Conservation (phyloP, 2,113 vertebrate genomes). For the Paramisgurnus dabryanus region DNA sequence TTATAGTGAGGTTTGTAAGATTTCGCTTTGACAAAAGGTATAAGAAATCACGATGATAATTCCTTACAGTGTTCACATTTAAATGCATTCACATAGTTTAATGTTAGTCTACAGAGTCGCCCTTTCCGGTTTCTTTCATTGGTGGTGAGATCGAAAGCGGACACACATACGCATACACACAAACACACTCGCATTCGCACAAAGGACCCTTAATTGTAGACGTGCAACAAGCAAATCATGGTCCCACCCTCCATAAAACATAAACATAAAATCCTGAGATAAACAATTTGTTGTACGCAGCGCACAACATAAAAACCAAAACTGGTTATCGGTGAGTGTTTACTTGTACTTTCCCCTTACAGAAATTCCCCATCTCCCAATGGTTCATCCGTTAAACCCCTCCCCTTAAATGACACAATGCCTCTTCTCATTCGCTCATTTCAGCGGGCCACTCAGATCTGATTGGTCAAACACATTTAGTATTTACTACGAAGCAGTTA, state of each 20-base stretch:
- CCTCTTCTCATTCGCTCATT: slow-evolving; percentile 2
- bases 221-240: neutral
- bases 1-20: neutral
- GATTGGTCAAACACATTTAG: neutral
- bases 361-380: slow-evolving; percentile 36
- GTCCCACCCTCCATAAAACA: slow-evolving; percentile 43
- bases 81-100: neutral
- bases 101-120: neutral
- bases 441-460: neutral
- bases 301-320: slow-evolving; percentile 52
- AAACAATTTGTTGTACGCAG: slow-evolving; percentile 55
- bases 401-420: neutral
- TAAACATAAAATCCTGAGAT: slow-evolving; percentile 70
- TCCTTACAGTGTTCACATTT: slow-evolving; percentile 7
- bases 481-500: neutral
- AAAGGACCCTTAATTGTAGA: neutral
- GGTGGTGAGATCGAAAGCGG: neutral
- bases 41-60: neutral
- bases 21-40: neutral
- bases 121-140: neutral
- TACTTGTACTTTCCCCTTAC: neutral
- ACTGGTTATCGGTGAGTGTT: slow-evolving; percentile 53
- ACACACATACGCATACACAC: neutral
- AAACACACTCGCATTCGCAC: neutral
- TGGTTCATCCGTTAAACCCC: slow-evolving; percentile 7